Conservation (phyloP, 2,888 invertebrate species). For the Caenorhabditis sp. region DNA sequence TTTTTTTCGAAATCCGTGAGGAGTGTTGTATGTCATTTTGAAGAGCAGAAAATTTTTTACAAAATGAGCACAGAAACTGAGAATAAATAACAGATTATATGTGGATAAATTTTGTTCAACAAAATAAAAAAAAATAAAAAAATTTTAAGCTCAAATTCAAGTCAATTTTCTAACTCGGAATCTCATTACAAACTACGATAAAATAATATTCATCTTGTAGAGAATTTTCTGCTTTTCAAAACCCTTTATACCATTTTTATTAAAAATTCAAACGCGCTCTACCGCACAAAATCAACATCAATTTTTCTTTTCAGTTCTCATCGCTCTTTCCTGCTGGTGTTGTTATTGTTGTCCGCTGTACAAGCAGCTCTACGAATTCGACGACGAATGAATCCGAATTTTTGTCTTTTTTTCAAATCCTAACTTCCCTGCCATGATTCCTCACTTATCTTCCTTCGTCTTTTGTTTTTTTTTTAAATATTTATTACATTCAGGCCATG, state of each 20-base stretch:
- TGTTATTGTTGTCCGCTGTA: slow-evolving; percentile 71
- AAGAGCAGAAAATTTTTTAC: no score
- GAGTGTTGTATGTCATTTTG: no score
- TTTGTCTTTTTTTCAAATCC: not conserved
- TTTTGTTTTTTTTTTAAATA: not conserved
- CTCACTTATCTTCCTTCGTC: slow-evolving; percentile 1
- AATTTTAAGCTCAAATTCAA: slow-evolving; percentile 15
- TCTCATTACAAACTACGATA: not conserved
- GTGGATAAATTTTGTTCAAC: no score
- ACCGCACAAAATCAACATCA: not conserved
- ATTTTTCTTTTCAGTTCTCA: slow-evolving; percentile 68
- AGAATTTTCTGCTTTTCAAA: no score
- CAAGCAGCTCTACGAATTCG: slow-evolving; percentile 67
- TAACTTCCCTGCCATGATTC: slow-evolving; percentile 13
- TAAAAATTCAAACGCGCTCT: not conserved
- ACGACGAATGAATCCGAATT: slow-evolving; percentile 47
- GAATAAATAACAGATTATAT: no score
- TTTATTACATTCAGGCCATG: not conserved
- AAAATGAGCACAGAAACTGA: no score
- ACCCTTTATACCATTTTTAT: not conserved
- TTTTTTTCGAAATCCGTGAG: no score
- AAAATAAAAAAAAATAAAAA: no score
- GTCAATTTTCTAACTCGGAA: no score
- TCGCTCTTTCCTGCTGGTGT: slow-evolving; percentile 71
- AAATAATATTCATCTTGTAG: slow-evolving; percentile 5